These are phyloP conservation scores for Eudasyphora cyanicolor DNA, from an alignment of 2,888 invertebrate species.

Conservation along the genomic window DNA sequence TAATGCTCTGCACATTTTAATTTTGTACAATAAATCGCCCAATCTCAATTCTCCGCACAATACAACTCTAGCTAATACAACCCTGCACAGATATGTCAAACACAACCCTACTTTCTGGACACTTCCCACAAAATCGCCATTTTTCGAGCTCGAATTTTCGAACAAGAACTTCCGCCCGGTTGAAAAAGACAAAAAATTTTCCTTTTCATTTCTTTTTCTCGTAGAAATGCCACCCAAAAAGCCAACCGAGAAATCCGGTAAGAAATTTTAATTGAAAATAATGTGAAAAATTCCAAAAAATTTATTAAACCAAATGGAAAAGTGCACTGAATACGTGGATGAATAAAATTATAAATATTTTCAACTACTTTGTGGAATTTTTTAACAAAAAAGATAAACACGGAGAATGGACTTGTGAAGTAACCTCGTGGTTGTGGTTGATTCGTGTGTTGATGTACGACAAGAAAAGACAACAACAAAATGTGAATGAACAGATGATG, in stretches of 20 bases:
- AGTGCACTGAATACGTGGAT: slow-evolving; percentile 53
- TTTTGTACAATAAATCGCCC: too few species aligned
- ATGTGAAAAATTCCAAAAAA: slow-evolving; percentile 65
- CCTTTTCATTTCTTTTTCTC: slow-evolving; percentile 80
- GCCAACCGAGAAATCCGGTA: slow-evolving; percentile 92
- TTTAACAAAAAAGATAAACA: background rate
- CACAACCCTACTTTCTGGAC: slow-evolving; percentile 47
- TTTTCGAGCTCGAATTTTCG: slow-evolving; percentile 68
- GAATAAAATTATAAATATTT: slow-evolving; percentile 27
- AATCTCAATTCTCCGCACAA: background rate
- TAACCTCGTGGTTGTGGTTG: slow-evolving; percentile 31
- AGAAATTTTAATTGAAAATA: slow-evolving; percentile 78
- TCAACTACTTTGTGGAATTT: slow-evolving; percentile 28
- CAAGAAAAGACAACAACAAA: background rate
- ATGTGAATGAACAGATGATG: background rate
- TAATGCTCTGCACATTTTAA: too few species aligned
- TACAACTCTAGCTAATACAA: background rate
- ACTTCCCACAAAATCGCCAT: slow-evolving; percentile 48
- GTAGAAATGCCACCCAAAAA: slow-evolving; percentile 92
- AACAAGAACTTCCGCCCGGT: slow-evolving; percentile 70
- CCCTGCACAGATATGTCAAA: slow-evolving; percentile 12
- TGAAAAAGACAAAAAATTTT: slow-evolving; percentile 71
- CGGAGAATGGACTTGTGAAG: background rate
- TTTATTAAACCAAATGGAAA: slow-evolving; percentile 60
- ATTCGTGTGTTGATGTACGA: too few species aligned